Evolutionary conservation across 1,140 invertebrate genomes (phyloP).

Genomic region (Muscidifurax raptorellus): DNA sequence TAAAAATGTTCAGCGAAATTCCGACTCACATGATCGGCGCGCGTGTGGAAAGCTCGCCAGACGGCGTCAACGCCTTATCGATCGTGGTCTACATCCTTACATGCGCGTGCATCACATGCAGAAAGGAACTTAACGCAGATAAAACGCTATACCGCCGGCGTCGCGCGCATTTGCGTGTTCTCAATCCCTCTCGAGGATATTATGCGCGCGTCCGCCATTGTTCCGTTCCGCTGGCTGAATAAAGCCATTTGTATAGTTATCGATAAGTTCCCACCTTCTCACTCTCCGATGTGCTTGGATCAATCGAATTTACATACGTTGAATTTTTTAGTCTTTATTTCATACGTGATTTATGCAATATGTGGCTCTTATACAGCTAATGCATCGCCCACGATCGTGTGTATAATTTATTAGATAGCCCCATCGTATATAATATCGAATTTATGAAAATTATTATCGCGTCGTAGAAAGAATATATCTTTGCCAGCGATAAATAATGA

Average conservation of each 20-base stretch:
- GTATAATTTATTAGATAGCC: too few species aligned
- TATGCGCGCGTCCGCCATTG: not conserved
- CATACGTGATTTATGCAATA: too few species aligned
- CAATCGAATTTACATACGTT: not conserved
- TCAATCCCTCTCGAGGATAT: not conserved
- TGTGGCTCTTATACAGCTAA: too few species aligned
- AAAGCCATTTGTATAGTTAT: constrained; percentile 10
- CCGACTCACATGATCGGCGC: not conserved
- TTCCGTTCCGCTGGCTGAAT: not conserved
- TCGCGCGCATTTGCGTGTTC: not conserved
- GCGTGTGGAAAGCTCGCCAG: not conserved
- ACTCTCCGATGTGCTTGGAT: not conserved
- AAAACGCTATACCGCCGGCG: not conserved
- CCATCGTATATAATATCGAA: too few species aligned
- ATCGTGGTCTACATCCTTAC: constrained; percentile 9
- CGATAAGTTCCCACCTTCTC: not conserved
- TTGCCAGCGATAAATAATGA: too few species aligned
- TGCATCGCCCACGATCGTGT: too few species aligned
- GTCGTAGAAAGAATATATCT: too few species aligned
- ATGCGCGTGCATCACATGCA: not conserved
- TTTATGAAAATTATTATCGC: too few species aligned
- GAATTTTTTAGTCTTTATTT: not conserved
- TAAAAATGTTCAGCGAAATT: not conserved
- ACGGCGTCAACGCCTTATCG: not conserved
- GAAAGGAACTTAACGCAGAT: not conserved